Base-by-base conservation (phyloP, 2,888 invertebrate genomes). In the Erebia epiphron region DNA sequence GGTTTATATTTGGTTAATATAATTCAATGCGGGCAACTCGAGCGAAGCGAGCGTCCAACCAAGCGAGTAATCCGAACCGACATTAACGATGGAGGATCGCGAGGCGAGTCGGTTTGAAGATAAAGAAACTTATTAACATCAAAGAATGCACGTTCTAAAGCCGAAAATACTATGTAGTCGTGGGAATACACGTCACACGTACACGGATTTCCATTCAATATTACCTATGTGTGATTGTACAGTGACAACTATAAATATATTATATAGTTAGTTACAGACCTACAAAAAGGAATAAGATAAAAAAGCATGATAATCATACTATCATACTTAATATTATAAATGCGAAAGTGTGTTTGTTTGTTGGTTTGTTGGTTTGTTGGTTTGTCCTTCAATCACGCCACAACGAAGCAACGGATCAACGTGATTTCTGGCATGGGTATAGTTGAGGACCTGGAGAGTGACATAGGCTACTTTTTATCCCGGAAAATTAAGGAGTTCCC, bases 11-110 rank as follows among this genome's bases (percentile, higher is more conserved):
- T 60, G 10, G 35, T 43, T 60, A 60, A 41, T 60, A 43, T 41
- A 11, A 43, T 60, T 43, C 60, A 60, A 60, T 41, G n/a, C 41
- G 11, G 60, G 43, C 16, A 41, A 58, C 35, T 58, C 57, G 57
- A 58, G 57, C 57, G 60, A 16, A 43, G n/a, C 60, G 60, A 14
- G 60, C 41, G 41, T 10, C n/a, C 60, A 43, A n/a, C 41, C 41
- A 41, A 60, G 60, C 60, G 60, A n/a, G 16, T 60, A 43, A 60
- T 60, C 41, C 16, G 16, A 60, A 60, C 60, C 41, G 60, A 60
- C 60, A 43, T 60, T 16, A 41, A 43, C 60, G 60, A 60, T 41
- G 10, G 60, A 60, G n/a, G 43, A 60, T 60, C 41, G 16, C 35
- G 54, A 54, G 16, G 18, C 16, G 16, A 54, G 54, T 9, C 54